Evolutionary conservation across 2,797 vertebrate species (phyloP).

Genomic region (Decapterus maruadsi): DNA sequence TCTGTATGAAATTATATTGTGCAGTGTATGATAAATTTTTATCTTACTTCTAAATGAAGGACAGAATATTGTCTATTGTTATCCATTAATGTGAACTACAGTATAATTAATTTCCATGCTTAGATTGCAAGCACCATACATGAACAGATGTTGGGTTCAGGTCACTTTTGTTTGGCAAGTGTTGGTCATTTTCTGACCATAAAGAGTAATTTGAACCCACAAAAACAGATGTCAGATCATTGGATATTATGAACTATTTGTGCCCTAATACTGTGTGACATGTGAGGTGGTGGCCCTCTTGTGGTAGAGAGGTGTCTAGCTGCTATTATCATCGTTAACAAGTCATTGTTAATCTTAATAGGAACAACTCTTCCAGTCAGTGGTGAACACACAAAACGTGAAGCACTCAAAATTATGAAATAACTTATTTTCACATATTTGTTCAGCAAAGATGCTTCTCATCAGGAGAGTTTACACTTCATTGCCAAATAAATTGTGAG

Average conservation of each 20-base stretch:
- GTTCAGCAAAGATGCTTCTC: not conserved
- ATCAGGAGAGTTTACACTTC: not conserved
- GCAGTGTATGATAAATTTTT: not conserved
- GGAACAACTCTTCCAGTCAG: not conserved
- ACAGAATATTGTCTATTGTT: not conserved
- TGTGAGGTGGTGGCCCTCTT: not conserved
- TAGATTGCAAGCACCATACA: no score
- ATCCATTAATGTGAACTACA: no score
- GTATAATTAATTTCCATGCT: no score
- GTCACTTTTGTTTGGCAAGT: no score
- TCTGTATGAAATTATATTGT: not conserved
- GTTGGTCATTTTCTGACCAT: no score
- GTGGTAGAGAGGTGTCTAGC: not conserved
- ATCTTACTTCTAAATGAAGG: not conserved
- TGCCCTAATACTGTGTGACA: not conserved
- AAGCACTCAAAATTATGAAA: not conserved
- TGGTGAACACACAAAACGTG: not conserved
- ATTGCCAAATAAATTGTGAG: not conserved
- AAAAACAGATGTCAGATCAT: no score
- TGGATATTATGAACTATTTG: no score
- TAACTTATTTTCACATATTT: not conserved
- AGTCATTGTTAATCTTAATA: not conserved
- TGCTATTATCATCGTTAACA: slow-evolving; percentile 9
- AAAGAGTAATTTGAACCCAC: no score
- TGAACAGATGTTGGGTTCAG: no score